Percentiles rank a stretch among this genome's conserved stretches.
These are phyloP conservation scores for Lepidurus couesii DNA, from an alignment of 1,140 invertebrate genomes.

Conservation along the genomic window DNA sequence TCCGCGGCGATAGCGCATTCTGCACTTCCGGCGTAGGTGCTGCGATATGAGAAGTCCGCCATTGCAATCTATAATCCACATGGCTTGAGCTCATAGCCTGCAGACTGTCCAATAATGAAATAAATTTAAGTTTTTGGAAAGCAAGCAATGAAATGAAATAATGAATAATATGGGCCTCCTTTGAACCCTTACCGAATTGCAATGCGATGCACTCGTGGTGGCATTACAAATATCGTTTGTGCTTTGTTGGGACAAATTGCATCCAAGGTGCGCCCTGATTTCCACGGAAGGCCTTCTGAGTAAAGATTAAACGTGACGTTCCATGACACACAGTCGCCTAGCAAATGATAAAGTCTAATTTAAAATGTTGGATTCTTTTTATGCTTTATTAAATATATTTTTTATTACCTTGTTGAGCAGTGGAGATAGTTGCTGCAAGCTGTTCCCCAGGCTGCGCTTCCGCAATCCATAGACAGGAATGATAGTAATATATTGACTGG, in stretches of 20 bases:
- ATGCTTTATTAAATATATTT: background rate
- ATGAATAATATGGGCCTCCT: background rate
- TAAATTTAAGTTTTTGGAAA: background rate
- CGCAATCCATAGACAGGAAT: slow-evolving; percentile 30
- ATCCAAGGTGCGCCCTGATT: slow-evolving; percentile 28
- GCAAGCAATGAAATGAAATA: background rate
- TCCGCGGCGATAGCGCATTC: slow-evolving; percentile 28
- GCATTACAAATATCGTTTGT: slow-evolving; percentile 30
- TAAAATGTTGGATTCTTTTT: background rate
- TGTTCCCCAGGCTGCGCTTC: slow-evolving; percentile 20
- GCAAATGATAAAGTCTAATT: background rate
- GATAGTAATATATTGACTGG: slow-evolving; percentile 1
- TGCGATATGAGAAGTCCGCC: slow-evolving; percentile 28
- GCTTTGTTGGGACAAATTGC: slow-evolving; percentile 26
- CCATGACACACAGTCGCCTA: slow-evolving; percentile 31
- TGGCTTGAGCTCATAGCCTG: slow-evolving; percentile 2
- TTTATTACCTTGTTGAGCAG: slow-evolving; percentile 22
- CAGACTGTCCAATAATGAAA: background rate
- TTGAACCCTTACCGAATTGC: slow-evolving; percentile 21
- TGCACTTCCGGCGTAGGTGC: slow-evolving; percentile 29
- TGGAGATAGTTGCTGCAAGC: background rate
- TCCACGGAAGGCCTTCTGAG: background rate
- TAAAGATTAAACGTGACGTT: slow-evolving; percentile 30
- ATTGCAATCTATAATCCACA: slow-evolving; percentile 26
- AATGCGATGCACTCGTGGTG: background rate